phyloP scores from a whole-genome alignment of 1,140 invertebrate species.

The Coelopa frigida region DNA sequence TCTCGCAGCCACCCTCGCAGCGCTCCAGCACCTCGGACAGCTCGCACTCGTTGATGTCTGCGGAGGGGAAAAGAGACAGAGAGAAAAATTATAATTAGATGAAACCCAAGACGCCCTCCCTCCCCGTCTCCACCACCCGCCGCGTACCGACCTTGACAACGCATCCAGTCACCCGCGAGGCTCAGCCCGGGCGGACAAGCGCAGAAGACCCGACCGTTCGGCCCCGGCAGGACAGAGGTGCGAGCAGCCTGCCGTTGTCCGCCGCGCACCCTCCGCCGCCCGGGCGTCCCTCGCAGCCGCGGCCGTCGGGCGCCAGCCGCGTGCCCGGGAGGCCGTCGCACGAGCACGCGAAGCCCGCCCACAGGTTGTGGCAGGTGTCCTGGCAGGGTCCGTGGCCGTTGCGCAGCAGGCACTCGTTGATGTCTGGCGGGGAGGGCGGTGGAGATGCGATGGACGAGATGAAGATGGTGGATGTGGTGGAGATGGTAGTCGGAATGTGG shows the following conservation, averaged over 20 bases:
- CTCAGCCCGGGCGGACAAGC: slow-evolving; percentile 49
- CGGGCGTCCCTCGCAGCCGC: slow-evolving; percentile 55
- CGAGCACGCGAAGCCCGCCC: slow-evolving; percentile 55
- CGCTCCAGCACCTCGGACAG: slow-evolving; percentile 47
- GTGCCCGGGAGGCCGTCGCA: slow-evolving; percentile 54
- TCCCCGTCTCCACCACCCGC: slow-evolving; percentile 20
- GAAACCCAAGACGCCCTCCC: neutral
- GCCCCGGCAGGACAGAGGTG: slow-evolving; percentile 56
- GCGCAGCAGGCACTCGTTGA: slow-evolving; percentile 55
- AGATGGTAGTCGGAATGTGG: neutral
- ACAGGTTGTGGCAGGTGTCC: slow-evolving; percentile 57
- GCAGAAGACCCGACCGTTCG: slow-evolving; percentile 54
- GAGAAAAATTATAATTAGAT: neutral
- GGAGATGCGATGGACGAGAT: neutral
- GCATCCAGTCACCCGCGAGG: slow-evolving; percentile 45
- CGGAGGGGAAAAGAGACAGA: slow-evolving; percentile 11
- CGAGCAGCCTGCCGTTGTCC: slow-evolving; percentile 53
- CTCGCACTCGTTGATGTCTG: slow-evolving; percentile 65
- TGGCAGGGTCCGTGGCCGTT: slow-evolving; percentile 63
- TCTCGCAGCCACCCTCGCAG: slow-evolving; percentile 57
- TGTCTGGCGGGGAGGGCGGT: slow-evolving; percentile 42
- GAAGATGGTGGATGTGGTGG: neutral
- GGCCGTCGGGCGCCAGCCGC: slow-evolving; percentile 52
- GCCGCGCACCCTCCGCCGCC: slow-evolving; percentile 54
- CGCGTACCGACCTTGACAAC: slow-evolving; percentile 45